Percentiles rank a stretch among this genome's conserved stretches.
Evolutionary conservation across 2,113 vertebrate genomes (phyloP).

Genomic region (Acanthisitta chloris): DNA sequence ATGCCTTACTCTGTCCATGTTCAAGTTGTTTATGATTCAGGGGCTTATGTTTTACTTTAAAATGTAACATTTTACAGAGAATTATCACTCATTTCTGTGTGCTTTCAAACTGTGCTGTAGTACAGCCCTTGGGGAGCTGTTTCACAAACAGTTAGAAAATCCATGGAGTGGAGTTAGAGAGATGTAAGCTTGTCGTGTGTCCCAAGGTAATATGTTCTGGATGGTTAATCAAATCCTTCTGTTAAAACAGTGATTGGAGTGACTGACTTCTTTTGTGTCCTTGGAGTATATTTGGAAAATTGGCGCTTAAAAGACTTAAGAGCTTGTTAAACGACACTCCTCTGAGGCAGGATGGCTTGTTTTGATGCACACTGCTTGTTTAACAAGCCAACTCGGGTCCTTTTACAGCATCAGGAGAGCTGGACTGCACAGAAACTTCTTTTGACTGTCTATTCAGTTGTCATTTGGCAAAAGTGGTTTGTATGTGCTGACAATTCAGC

Average conservation of each 20-base stretch:
- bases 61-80: background rate
- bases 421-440: background rate
- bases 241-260: background rate
- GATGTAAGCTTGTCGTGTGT: background rate
- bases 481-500: accelerated
- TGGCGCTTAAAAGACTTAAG: background rate
- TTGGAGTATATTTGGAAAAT: background rate
- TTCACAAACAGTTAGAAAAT: conserved; percentile 5
- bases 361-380: background rate
- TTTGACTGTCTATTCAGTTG: background rate
- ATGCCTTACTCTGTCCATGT: background rate
- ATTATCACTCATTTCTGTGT: background rate
- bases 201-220: background rate
- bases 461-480: background rate
- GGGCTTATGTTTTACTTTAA: background rate
- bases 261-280: background rate
- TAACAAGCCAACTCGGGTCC: background rate
- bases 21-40: background rate
- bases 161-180: background rate
- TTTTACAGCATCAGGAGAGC: background rate
- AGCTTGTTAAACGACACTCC: background rate
- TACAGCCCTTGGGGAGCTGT: background rate
- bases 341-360: background rate
- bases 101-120: background rate
- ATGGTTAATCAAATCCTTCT: conserved; percentile 21